Base-by-base conservation (phyloP, 2,888 invertebrate species). In the Tiliacea citrago region DNA sequence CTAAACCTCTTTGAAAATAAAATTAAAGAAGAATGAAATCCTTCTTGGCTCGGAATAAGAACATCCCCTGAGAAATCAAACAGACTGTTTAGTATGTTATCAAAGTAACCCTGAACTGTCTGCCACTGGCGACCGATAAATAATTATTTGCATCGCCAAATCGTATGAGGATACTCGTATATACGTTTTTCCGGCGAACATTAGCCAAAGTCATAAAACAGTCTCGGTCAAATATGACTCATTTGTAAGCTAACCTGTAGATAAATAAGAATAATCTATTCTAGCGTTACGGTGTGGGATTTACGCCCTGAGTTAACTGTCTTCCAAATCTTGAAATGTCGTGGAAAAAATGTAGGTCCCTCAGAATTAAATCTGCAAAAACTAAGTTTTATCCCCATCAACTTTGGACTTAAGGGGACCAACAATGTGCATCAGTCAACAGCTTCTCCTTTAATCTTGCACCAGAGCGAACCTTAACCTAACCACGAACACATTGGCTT, bases 71-170 rank as follows among this genome's bases (percentile, higher is more conserved):
- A 9, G 2, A 47, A 24, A 68, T 24, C 21, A 42, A 16, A 51
- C 29, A 42, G 9, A 60, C 24, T n/a, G 47, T 63, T 29, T 10
- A n/a, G 9, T 39, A 49, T 13, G 0, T 45, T 51, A 51, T 35
- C 49, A 45, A 42, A 57, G 12, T 51, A 68, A 69, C 58, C 51
- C 24, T 75, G 78, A 75, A 51, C 70, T 51, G 10, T 0, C 12
- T 13, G 5, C 12, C 24, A 35, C 57, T 16, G 12, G 13, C 70
- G 45, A 39, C 35, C 12, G 45, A 73, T 29, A 57, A 35, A 51
- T 63, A 45, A 39, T 42, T 29, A 72, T 72, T 72, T 63, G 35
- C 8, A n/a, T 57, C 51, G 73, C 79, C 51, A 77, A 63, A 18
- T 51, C 12, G 24, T 21, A 49, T n/a, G n/a, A 49, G 65, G n/a